Conservation (phyloP, 53 echinoderm and acorn worm species). For the Temnopleurus reevesii region DNA sequence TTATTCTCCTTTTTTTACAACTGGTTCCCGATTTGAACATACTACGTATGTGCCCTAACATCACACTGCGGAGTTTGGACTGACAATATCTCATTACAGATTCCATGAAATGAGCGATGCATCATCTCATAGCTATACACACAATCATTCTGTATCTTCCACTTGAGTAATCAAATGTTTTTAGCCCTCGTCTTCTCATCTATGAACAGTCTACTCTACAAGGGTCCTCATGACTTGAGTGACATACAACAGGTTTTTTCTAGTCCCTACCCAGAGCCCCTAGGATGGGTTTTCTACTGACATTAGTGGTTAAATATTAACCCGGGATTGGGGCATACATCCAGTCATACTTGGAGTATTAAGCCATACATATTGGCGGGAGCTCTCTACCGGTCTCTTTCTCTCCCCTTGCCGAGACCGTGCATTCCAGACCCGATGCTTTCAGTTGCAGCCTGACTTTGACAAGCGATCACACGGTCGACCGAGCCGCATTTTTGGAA, state of each 20-base stretch:
- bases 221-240: neutral
- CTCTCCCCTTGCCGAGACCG: neutral
- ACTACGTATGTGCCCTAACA: neutral
- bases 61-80: neutral
- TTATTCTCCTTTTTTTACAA: neutral
- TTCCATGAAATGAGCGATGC: neutral
- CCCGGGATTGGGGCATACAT: slow-evolving; percentile 29
- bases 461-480: slow-evolving; percentile 45
- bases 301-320: slow-evolving; percentile 49
- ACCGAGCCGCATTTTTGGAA: slow-evolving; percentile 46
- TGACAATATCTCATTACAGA: neutral
- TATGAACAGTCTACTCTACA: neutral
- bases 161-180: neutral
- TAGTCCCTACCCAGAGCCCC: neutral
- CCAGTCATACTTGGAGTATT: slow-evolving; percentile 46
- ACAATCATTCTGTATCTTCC: neutral
- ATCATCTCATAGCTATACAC: neutral
- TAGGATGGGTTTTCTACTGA: slow-evolving; percentile 10
- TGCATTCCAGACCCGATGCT: slow-evolving; percentile 28
- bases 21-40: neutral
- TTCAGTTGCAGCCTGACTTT: slow-evolving; percentile 18
- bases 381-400: neutral
- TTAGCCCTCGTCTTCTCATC: neutral
- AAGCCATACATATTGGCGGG: slow-evolving; percentile 36
- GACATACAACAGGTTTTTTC: slow-evolving; percentile 19